Conservation (phyloP, 2,888 invertebrate genomes). For the Gryllus longicercus region DNA sequence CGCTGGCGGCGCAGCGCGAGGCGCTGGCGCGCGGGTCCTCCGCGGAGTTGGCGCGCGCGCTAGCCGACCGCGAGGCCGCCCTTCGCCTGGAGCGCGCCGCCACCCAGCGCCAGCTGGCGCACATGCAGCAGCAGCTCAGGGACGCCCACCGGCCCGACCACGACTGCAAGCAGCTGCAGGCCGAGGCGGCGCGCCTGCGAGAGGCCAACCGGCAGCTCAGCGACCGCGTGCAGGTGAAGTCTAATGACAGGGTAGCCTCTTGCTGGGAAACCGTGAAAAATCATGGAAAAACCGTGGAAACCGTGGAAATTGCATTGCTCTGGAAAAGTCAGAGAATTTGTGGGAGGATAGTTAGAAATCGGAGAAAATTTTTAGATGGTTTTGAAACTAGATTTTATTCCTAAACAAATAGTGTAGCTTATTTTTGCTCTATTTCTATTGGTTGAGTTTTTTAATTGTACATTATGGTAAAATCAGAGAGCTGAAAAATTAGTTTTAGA, state of each 20-base stretch:
- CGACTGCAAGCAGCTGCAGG: conserved; percentile 1
- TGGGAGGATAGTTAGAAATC: too few species aligned
- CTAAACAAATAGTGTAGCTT: too few species aligned
- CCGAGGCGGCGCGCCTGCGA: neutral
- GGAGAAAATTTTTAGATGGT: too few species aligned
- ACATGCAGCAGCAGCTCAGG: neutral
- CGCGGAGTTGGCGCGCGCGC: neutral
- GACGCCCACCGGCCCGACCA: neutral
- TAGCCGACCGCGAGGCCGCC: neutral
- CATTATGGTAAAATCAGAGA: too few species aligned
- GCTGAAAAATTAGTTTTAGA: too few species aligned
- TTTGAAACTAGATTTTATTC: too few species aligned
- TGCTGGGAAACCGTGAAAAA: too few species aligned
- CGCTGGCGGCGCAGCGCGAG: neutral
- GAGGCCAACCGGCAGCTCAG: neutral
- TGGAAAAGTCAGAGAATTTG: too few species aligned
- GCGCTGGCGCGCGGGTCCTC: neutral
- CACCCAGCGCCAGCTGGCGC: neutral
- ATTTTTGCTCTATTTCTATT: too few species aligned
- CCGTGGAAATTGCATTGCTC: too few species aligned
- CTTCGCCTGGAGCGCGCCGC: conserved; percentile 8
- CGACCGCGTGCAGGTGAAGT: neutral
- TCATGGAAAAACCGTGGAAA: too few species aligned
- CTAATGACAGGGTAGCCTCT: neutral
- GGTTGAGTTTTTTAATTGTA: too few species aligned